Conservation (phyloP, 2,113 vertebrate species). For the Nannospalax galili region DNA sequence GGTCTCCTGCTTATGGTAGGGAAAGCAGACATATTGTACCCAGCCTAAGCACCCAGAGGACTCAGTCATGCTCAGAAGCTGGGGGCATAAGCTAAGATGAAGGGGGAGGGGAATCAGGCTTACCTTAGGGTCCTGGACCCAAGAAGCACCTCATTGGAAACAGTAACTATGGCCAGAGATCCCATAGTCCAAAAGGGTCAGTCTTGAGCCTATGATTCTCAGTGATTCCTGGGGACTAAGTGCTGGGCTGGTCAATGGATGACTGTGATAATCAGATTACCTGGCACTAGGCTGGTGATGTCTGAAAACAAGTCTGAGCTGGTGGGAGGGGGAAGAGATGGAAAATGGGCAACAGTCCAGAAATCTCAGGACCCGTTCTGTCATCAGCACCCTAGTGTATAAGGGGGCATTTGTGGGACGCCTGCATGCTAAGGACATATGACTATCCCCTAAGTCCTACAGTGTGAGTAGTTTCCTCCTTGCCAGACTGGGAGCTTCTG, state of each 20-base stretch:
- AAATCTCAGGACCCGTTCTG: not conserved
- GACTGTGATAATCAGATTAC: conserved; percentile 82
- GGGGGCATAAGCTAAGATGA: too few species aligned
- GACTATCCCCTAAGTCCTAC: not conserved
- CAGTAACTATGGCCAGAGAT: not conserved
- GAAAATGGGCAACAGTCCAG: not conserved
- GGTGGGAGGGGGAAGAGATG: not conserved
- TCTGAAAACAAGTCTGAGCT: not conserved
- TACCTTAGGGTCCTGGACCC: not conserved
- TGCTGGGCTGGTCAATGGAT: conserved; percentile 66
- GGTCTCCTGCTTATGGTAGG: not conserved
- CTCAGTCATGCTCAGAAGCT: not conserved
- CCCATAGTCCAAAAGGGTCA: not conserved
- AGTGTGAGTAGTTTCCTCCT: not conserved
- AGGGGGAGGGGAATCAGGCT: not conserved
- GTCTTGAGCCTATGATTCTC: not conserved
- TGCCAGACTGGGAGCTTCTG: not conserved
- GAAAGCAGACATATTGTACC: not conserved
- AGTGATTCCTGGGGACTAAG: not conserved
- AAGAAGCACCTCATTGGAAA: not conserved
- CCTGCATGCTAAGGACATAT: not conserved
- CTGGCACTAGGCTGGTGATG: conserved; percentile 63
- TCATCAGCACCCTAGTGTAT: not conserved
- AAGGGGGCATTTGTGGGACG: not conserved
- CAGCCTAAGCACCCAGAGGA: not conserved